phyloP scores from a whole-genome alignment of 2,797 vertebrate species.

The Peromyscus melanophrys region DNA sequence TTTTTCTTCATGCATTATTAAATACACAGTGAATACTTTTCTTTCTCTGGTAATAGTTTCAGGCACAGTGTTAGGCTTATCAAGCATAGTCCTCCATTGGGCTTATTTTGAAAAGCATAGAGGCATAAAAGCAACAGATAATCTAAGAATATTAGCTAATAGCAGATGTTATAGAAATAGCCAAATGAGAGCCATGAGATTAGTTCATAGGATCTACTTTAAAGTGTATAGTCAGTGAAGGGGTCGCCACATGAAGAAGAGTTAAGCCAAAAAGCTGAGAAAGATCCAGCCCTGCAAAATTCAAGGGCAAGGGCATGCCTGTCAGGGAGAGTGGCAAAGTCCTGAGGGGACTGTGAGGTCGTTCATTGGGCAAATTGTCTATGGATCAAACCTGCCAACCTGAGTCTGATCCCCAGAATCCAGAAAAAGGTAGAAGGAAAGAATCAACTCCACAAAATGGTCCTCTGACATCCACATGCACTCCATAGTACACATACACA shows the following conservation, averaged over 20 bases:
- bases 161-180: neutral
- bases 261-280: neutral
- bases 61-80: neutral
- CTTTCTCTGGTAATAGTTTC: neutral
- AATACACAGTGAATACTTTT: neutral
- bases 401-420: neutral
- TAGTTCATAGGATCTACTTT: neutral
- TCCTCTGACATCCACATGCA: neutral
- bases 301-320: neutral
- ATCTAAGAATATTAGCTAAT: neutral
- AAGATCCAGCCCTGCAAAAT: neutral
- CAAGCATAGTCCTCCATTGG: neutral
- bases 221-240: neutral
- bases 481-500: neutral
- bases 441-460: neutral
- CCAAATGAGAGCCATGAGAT: neutral
- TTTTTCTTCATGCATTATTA: conserved; percentile 12
- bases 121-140: neutral
- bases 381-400: neutral
- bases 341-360: neutral
- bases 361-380: neutral
- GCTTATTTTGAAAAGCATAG: neutral
- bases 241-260: neutral
- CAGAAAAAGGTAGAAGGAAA: neutral
- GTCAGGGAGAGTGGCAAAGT: neutral